Base-by-base conservation (phyloP, 2,888 invertebrate genomes). In the Metalampra italica region DNA sequence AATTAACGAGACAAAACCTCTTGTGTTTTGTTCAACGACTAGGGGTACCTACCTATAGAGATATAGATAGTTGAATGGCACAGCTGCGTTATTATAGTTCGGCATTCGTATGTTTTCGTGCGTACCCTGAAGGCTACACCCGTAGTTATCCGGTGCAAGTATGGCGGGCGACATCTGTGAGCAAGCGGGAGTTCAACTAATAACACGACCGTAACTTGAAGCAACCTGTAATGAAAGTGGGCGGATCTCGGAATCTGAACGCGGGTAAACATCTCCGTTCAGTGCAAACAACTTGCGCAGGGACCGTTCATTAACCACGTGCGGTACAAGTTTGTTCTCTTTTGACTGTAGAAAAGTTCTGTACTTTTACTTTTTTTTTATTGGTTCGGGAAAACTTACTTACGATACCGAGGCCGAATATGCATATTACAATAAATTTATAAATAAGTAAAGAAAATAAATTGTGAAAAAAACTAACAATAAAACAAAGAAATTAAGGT, bases 1-100 rank as follows among this genome's bases (percentile, higher is more conserved):
- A 81, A 82, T 82, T 84, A 82, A 80, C 73, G 68, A 82, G 75
- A 81, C 73, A 72, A 75, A 74, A 78, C 76, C 78, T 73, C 75
- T 82, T 81, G 77, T 81, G 64, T 62, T 60, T 56, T 54, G 60
- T 51, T 63, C 59, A 57, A 53, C 58, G 36, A 36, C n/a, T 36
- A 32, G 56, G 55, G 57, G 60, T 59, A n/a, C n/a, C n/a, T n/a
- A n/a, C n/a, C n/a, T n/a, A 60, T 56, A 67, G 61, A 59, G 62
- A 60, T 57, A 62, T 62, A 61, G 57, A 61, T 57, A 46, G 38
- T 44, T 56, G 44, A 34, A 46, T 43, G 46, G 54, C 60, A 60
- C 71, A 72, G 75, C 68, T 70, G 70, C 64, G 63, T 66, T 75
- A 73, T 74, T 71, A 66, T 68, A 62, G 54, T 62, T 53, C 48